Evolutionary conservation across 2,888 invertebrate genomes (phyloP).

Genomic region (Gasteruption jaculator): DNA sequence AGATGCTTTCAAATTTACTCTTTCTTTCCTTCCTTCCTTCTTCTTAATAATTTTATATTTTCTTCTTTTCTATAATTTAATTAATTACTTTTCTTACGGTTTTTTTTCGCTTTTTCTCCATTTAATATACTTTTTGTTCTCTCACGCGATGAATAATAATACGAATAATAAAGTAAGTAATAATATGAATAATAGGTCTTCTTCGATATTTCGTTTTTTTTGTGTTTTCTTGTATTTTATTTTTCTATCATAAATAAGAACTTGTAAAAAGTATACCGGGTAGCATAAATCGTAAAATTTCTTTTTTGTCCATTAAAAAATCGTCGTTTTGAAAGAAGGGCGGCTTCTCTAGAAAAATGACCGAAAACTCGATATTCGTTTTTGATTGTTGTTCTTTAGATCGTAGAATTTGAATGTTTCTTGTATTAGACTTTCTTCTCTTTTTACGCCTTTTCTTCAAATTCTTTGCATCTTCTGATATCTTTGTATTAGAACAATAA

Average conservation of each 20-base stretch:
- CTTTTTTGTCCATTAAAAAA: conserved; percentile 41
- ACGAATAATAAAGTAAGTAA: too few species aligned
- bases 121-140: not conserved
- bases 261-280: conserved; percentile 45
- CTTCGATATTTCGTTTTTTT: not conserved
- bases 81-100: conserved; percentile 1
- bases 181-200: conserved; percentile 1
- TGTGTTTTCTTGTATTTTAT: conserved; percentile 25
- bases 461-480: too few species aligned
- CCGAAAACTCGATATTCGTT: conserved; percentile 36
- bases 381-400: too few species aligned
- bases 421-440: too few species aligned
- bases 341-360: conserved; percentile 38
- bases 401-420: too few species aligned
- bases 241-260: conserved; percentile 46
- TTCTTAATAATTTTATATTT: conserved; percentile 2
- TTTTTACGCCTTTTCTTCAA: too few species aligned
- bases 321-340: conserved; percentile 29
- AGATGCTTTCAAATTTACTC: too few species aligned
- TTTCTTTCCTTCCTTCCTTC: too few species aligned
- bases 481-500: too few species aligned
- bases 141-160: too few species aligned
- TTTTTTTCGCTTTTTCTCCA: conserved; percentile 11
- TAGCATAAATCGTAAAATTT: conserved; percentile 37
- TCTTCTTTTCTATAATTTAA: not conserved